A percentile compares a stretch with the other conserved stretches of the same genome.
Evolutionary conservation across 2,113 vertebrate genomes (phyloP).

Genomic region (Chunga burmeisteri): DNA sequence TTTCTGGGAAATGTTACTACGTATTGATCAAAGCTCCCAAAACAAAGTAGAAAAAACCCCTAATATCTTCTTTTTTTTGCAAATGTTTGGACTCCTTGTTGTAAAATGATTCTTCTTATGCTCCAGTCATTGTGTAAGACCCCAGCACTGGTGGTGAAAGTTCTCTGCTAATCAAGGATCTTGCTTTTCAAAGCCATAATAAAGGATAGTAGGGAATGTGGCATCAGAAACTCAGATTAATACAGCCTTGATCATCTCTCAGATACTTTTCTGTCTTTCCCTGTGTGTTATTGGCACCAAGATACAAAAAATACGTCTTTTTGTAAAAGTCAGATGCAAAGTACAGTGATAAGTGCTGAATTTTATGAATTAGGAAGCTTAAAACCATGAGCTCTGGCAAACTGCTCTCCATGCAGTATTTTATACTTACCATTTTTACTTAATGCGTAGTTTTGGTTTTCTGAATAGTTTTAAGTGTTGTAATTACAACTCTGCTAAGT

Average conservation of each 20-base stretch:
- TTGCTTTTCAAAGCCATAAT: background rate
- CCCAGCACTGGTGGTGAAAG: background rate
- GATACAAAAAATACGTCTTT: background rate
- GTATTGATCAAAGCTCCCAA: background rate
- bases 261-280: background rate
- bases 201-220: background rate
- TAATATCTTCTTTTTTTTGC: background rate
- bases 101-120: background rate
- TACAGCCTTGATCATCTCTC: background rate
- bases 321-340: background rate
- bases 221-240: background rate
- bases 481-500: slow-evolving; percentile 37
- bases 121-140: background rate
- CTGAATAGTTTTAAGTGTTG: slow-evolving; percentile 4
- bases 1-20: background rate
- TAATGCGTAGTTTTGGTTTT: background rate
- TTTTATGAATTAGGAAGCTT: background rate
- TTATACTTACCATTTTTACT: background rate
- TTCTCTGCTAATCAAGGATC: background rate
- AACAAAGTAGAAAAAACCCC: background rate
- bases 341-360: background rate
- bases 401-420: background rate
- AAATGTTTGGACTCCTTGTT: background rate
- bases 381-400: background rate
- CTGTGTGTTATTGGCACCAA: background rate